Evolutionary conservation across 2,113 vertebrate species (phyloP), one percentile per base, ranked within the genome.

Genomic region (Caretta caretta): DNA sequence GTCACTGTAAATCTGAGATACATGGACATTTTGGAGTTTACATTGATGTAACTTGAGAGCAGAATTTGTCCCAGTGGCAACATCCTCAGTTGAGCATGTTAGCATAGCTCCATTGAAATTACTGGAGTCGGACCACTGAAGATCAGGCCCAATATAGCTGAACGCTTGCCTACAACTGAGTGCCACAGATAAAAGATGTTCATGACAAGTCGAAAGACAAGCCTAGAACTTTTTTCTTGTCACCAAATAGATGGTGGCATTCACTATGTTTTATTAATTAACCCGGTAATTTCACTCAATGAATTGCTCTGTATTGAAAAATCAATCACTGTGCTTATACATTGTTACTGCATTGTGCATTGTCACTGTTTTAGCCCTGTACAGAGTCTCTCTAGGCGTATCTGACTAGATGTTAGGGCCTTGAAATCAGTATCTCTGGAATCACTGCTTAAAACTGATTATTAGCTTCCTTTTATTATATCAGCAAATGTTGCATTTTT

Each of bases 231-330:
- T 25, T 49, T 82, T 94, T 89, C 81, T 42, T 76, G 31, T 62
- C 42, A 92, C n/a, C 56, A 83, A 81, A 84, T 86, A 76, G 11
- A 93, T 91, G 90, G n/a, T 89, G 27, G 4, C 86, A 82, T 59
- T 96, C 8, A 8, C 93, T 92, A 27, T 53, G 31, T 89, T 91
- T 93, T 86, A 84, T 88, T 90, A 96, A 76, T 48, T 56, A 91
- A 91, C 57, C 1, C 22, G 51, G 81, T 88, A 2, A 59, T 94
- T 93, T 95, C 91, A 88, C 81, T 80, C 24, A 87, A 31, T 82
- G 24, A 91, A 87, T 49, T 91, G 46, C 87, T 87, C 72, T 93
- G n/a, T 62, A 82, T 80, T 85, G 57, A 87, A 91, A 89, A 87
- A 38, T 2, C 46, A 78, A 6, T 56, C 54, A 78, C 19, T 35